These are phyloP conservation scores for Cyclopterus lumpus DNA, from an alignment of 2,797 vertebrate species.

Conservation along the genomic window DNA sequence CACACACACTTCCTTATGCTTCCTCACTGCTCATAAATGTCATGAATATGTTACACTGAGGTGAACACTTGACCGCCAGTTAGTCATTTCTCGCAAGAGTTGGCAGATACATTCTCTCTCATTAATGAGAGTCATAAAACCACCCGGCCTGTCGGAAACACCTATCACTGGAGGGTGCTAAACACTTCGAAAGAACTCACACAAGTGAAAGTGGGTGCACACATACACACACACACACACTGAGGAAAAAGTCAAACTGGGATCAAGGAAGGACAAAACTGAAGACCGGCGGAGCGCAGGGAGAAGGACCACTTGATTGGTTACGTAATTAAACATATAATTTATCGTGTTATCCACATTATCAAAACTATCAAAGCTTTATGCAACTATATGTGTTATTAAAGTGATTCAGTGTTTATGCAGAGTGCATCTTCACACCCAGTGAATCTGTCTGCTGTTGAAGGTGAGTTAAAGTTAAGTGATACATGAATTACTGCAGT, in stretches of 20 bases:
- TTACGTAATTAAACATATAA: background rate
- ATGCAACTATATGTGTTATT: constrained; percentile 16
- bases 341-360: background rate
- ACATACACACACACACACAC: too few species aligned
- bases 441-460: background rate
- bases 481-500: constrained; percentile 12
- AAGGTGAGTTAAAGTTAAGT: constrained; percentile 16
- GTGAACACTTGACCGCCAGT: constrained; percentile 32
- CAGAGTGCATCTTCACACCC: background rate
- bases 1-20: constrained; percentile 2
- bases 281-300: background rate
- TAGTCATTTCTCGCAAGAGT: constrained; percentile 49
- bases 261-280: background rate
- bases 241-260: constrained; percentile 5
- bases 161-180: constrained; percentile 24
- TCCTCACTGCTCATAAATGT: constrained; percentile 34
- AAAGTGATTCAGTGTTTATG: constrained; percentile 12
- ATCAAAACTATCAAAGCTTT: background rate
- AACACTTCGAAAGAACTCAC: constrained; percentile 51
- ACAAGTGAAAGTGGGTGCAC: background rate
- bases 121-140: constrained; percentile 58
- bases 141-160: constrained; percentile 26
- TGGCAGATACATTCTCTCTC: constrained; percentile 40
- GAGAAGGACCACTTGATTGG: background rate
- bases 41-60: constrained; percentile 29